Conservation (phyloP, 2,888 invertebrate species). For the Cheilosia scutellata region DNA sequence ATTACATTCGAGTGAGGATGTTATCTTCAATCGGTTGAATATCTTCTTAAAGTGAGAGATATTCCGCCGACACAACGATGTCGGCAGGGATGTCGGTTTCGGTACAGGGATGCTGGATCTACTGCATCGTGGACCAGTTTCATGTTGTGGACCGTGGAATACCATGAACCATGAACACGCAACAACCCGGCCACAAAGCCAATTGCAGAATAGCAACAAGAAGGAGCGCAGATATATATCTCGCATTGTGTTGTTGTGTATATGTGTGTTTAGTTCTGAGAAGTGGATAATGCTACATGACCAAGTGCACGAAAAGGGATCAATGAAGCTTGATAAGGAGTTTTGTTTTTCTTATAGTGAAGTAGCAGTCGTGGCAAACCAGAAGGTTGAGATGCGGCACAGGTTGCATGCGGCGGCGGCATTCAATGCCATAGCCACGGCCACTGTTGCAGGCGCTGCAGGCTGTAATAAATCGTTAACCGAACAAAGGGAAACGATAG, state of each 20-base stretch:
- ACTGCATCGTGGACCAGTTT: conserved; percentile 54
- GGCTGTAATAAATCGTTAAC: conserved; percentile 65
- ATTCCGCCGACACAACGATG: conserved; percentile 51
- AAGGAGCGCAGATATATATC: conserved; percentile 34
- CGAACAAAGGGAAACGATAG: conserved; percentile 61
- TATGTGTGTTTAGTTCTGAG: conserved; percentile 28
- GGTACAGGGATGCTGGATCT: conserved; percentile 28
- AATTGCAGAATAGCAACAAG: conserved; percentile 55
- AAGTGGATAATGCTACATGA: conserved; percentile 52
- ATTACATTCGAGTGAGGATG: conserved; percentile 74
- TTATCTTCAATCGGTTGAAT: conserved; percentile 70
- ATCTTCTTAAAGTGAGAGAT: conserved; percentile 72
- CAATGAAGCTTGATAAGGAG: conserved; percentile 70
- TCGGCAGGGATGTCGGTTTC: conserved; percentile 51
- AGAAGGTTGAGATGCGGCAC: conserved; percentile 53
- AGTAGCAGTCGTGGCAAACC: conserved; percentile 12
- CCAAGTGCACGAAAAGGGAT: conserved; percentile 72
- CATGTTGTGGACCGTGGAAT: conserved; percentile 1
- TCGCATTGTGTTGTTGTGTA: conserved; percentile 26
- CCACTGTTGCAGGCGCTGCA: conserved; percentile 37
- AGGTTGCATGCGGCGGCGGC: conserved; percentile 48
- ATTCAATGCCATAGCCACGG: conserved; percentile 13
- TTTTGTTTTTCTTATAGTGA: conserved; percentile 62
- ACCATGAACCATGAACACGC: conserved; percentile 40
- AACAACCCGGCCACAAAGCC: conserved; percentile 37